Base-by-base conservation (phyloP, 2,113 vertebrate species). In the Vireo altiloquus region DNA sequence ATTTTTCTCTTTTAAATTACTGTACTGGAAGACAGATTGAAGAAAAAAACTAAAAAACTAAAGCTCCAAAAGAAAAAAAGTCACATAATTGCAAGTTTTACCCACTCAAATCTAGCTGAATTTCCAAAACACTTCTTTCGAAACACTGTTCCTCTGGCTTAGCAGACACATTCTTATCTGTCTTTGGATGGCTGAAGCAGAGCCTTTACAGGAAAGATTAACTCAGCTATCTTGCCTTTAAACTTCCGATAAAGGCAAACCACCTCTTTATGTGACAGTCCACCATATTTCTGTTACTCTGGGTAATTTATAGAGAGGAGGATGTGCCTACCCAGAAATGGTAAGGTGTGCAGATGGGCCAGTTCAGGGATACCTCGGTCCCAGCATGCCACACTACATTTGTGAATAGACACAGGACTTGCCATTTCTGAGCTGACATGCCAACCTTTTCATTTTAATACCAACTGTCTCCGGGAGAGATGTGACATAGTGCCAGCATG, bases 121-220 rank as follows among this genome's bases (percentile, higher is more conserved):
- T 90, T 76, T 94, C 57, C 66, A 82, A 53, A 27, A 72, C 30
- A 24, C 11, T 85, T 90, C 27, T 54, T 87, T 79, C 52, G 53
- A 61, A 39, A 72, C 57, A 25, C 15, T 28, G 49, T 47, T 92
- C 57, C 63, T 52, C 46, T 69, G 53, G 40, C 66, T 92, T 69
- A 92, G 63, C 75, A 82, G 89, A 86, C 17, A 81, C 19, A 82
- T 40, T 61, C 50, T 93, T 82, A 93, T 77, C 79, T 87, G 52
- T 54, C 42, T 82, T 47, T 23, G 35, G 49, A 76, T 25, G 28
- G 63, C 57, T 76, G 49, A 90, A 92, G 53, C 20, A 80, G 57
- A 93, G 59, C 30, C 37, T 92, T 82, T 86, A 88, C 44, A 72
- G 89, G 40, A 56, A 82, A 80, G 92, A 96, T 60, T 71, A 90